Base-by-base conservation (phyloP, 2,888 invertebrate species). In the Habrosyne pyritoides region DNA sequence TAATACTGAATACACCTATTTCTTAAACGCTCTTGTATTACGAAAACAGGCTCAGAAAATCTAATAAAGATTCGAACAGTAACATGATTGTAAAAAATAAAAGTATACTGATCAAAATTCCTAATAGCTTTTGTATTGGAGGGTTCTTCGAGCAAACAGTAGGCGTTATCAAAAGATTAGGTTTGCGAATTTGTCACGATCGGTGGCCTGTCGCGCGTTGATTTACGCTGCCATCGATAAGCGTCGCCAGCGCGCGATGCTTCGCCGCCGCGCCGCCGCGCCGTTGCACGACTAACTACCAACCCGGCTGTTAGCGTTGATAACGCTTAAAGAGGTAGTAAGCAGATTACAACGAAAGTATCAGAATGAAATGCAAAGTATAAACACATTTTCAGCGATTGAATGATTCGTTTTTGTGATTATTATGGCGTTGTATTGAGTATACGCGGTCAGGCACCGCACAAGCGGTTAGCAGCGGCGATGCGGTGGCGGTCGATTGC, bases 181-280 rank as follows among this genome's bases (percentile, higher is more conserved):
- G 85, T 82, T 79, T 71, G 84, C 73, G 86, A 86, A 91, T 91
- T 91, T 89, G 89, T 88, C 85, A 89, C 91, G 90, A 88, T 85
- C 79, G 84, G 85, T 80, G 79, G 73, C 79, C 85, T 86, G 89
- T 89, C 89, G 79, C 74, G 64, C 76, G 79, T 76, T 88, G 88
- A 91, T 89, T 90, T 89, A 89, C 82, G 77, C 67, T 60, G 67
- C 60, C 61, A 63, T 66, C 80, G 89, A 89, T 89, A 87, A 88
- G 73, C 79, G 73, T 67, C 73, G 71, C 66, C 67, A 61, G 62
- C 57, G 64, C 60, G 58, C 61, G 64, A 61, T 63, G 70, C 63
- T 64, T 60, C 60, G 53, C 56, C 67, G 67, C 68, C 24, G 24
- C 24, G 24, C 24, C 24, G 24, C n/a, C n/a, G n/a, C n/a, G n/a